Conservation (phyloP, 2,113 vertebrate genomes). For the Progne subis region DNA sequence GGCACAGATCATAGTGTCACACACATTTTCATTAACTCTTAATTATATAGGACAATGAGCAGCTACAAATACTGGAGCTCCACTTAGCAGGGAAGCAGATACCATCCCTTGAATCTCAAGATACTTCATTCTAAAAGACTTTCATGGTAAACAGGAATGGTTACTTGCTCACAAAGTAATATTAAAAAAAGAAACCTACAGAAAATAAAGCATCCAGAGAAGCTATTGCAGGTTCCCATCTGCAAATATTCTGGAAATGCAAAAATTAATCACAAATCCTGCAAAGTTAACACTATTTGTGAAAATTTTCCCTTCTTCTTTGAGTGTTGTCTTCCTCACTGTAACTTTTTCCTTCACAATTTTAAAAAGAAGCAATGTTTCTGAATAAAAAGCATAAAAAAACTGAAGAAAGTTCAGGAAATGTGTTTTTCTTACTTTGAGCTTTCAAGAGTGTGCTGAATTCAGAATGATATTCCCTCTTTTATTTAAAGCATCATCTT, state of each 20-base stretch:
- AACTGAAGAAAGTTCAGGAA: not conserved
- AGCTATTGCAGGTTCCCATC: not conserved
- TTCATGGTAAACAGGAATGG: not conserved
- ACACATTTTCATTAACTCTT: not conserved
- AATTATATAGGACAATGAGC: not conserved
- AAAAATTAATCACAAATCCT: not conserved
- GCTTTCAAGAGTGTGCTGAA: not conserved
- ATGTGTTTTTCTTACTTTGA: not conserved
- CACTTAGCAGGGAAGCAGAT: not conserved
- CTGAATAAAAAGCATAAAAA: not conserved
- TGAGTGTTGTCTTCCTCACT: not conserved
- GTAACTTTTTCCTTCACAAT: not conserved
- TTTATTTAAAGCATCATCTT: not conserved
- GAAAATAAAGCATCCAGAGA: not conserved
- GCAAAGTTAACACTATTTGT: not conserved
- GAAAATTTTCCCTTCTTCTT: not conserved
- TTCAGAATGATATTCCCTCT: not conserved
- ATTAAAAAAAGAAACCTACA: not conserved
- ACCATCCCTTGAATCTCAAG: not conserved
- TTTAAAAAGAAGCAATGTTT: not conserved
- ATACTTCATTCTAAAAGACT: not conserved
- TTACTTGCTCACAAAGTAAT: not conserved
- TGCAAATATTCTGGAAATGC: not conserved
- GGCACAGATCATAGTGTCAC: not conserved
- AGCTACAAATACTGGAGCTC: accelerated